These are phyloP conservation scores for Tenebrosternarchus preto DNA, from an alignment of 2,113 vertebrate genomes.

Conservation along the genomic window DNA sequence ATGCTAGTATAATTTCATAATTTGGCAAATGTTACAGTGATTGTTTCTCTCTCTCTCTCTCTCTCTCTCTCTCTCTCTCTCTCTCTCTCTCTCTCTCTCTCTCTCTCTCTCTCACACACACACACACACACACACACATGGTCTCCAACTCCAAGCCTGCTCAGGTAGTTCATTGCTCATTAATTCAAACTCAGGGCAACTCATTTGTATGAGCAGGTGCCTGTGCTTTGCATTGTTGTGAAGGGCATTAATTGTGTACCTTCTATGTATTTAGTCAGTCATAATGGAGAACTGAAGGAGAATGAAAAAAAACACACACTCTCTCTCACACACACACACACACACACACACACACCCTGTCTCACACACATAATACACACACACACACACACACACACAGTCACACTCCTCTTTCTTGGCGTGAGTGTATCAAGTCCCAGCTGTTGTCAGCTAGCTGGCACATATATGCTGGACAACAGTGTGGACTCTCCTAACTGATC, in stretches of 20 bases:
- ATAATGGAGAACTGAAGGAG: not conserved
- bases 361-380: not conserved
- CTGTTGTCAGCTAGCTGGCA: slow-evolving; percentile 9
- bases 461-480: no score
- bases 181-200: slow-evolving; percentile 33
- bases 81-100: no score
- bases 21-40: slow-evolving; percentile 1
- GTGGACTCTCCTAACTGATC: no score
- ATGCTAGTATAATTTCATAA: not conserved
- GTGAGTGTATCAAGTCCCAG: not conserved
- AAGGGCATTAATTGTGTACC: no score
- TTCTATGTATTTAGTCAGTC: no score
- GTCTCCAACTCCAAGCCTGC: slow-evolving; percentile 11
- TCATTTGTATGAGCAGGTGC: slow-evolving; percentile 50
- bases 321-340: slow-evolving; percentile 1
- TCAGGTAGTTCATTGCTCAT: slow-evolving; percentile 39
- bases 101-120: no score
- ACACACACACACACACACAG: not conserved
- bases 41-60: slow-evolving; percentile 9
- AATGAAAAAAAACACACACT: slow-evolving; percentile 1
- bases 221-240: slow-evolving; percentile 20
- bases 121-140: not conserved
- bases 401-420: not conserved
- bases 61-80: no score
- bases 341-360: not conserved